phyloP scores from a whole-genome alignment of 2,797 vertebrate genomes.

The Emys orbicularis region DNA sequence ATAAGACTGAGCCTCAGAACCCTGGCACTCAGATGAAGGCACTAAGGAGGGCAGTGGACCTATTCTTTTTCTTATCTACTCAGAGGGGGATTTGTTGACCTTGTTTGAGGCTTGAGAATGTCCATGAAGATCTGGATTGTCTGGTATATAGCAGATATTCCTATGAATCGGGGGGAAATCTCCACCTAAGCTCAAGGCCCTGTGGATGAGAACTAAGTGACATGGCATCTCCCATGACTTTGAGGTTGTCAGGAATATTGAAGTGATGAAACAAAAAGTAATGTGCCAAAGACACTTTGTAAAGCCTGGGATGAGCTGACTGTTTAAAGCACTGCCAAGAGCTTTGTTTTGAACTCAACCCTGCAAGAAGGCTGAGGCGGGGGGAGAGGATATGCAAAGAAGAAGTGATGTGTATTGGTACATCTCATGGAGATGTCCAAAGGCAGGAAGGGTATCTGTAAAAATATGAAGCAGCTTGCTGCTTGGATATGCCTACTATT shows the following conservation, averaged over 20 bases:
- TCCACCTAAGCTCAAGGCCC: not conserved
- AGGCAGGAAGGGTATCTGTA: not conserved
- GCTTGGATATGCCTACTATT: not conserved
- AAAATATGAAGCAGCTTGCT: not conserved
- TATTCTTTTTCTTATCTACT: not conserved
- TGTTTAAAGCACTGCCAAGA: not conserved
- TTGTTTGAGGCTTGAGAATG: accelerated
- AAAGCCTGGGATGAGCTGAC: not conserved
- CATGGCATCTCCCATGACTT: not conserved
- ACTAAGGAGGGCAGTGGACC: not conserved
- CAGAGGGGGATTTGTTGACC: not conserved
- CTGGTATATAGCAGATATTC: not conserved
- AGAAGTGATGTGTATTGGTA: not conserved
- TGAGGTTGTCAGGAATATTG: not conserved
- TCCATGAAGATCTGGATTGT: not conserved
- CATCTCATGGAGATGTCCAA: not conserved
- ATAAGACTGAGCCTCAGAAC: not conserved
- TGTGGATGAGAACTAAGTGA: not conserved
- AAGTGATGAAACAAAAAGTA: not conserved
- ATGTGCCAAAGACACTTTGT: not conserved
- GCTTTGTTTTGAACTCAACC: not conserved
- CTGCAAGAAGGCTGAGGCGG: not conserved
- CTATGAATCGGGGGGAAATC: not conserved
- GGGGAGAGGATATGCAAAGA: accelerated
- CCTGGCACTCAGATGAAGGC: not conserved